Conservation (phyloP, 2,888 invertebrate genomes). For the Fragum sueziense region DNA sequence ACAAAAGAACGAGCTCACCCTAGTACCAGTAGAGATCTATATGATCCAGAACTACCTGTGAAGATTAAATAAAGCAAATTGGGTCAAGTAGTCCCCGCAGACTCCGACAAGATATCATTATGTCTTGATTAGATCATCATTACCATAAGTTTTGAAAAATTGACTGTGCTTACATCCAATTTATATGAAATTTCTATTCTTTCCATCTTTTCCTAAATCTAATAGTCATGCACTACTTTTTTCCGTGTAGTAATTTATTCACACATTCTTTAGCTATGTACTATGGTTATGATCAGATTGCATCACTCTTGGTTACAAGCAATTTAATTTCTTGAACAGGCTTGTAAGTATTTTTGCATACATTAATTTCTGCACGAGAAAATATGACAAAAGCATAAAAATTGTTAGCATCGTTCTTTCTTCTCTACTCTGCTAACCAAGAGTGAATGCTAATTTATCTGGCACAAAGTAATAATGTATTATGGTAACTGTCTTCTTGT, state of each 20-base stretch:
- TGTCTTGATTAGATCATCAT: too few species aligned
- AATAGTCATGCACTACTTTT: background rate
- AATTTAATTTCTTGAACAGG: too few species aligned
- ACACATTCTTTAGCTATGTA: background rate
- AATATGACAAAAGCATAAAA: too few species aligned
- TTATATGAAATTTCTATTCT: too few species aligned
- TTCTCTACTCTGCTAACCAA: background rate
- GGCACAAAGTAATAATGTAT: background rate
- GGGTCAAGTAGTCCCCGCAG: background rate
- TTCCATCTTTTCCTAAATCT: too few species aligned
- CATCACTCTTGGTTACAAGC: background rate
- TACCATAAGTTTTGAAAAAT: too few species aligned
- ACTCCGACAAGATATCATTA: too few species aligned
- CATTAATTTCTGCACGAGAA: too few species aligned
- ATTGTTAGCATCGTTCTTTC: too few species aligned
- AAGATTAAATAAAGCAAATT: constrained; percentile 63
- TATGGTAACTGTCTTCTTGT: background rate
- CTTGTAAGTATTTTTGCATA: too few species aligned
- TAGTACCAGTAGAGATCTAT: constrained; percentile 76
- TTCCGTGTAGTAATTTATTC: background rate
- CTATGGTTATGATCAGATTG: background rate
- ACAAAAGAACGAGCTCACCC: constrained; percentile 66
- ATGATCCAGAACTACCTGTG: constrained; percentile 77
- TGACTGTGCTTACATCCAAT: too few species aligned
- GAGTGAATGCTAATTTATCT: background rate